These are phyloP conservation scores for Coleophora flavipennella DNA, from an alignment of 2,888 invertebrate species.

Conservation along the genomic window DNA sequence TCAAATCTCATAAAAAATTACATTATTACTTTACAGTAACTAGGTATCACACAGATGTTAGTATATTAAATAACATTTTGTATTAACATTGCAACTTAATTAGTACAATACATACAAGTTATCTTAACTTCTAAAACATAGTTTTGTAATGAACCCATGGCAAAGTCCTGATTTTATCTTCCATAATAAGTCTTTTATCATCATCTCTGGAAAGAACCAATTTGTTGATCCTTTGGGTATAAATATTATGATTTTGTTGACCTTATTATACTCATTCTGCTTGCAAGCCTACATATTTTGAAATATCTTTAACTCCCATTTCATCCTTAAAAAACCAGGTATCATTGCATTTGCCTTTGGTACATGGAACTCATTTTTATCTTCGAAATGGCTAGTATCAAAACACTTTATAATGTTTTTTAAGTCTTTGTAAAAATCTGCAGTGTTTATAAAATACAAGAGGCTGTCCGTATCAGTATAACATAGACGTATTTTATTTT, in stretches of 20 bases:
- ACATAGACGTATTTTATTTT: slow-evolving; percentile 4
- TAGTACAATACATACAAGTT: too few relatives aligned
- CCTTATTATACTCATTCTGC: slow-evolving; percentile 7
- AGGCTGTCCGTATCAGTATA: slow-evolving; percentile 15
- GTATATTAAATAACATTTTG: too few relatives aligned
- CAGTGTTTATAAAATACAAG: slow-evolving; percentile 7
- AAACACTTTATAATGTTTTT: slow-evolving; percentile 7
- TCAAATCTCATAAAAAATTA: too few relatives aligned
- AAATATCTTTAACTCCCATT: slow-evolving; percentile 9
- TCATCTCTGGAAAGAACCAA: slow-evolving; percentile 9
- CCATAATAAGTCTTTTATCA: slow-evolving; percentile 8
- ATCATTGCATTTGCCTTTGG: slow-evolving; percentile 7
- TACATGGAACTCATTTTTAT: slow-evolving; percentile 5
- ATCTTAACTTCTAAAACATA: background rate
- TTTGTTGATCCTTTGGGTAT: slow-evolving; percentile 3
- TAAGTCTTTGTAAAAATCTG: slow-evolving; percentile 11
- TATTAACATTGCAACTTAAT: too few relatives aligned
- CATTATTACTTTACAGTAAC: too few relatives aligned
- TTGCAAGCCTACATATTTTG: slow-evolving; percentile 10
- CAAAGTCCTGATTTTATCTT: too few relatives aligned
- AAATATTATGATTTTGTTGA: slow-evolving; percentile 6
- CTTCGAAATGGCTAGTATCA: slow-evolving; percentile 12
- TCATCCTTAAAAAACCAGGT: slow-evolving; percentile 13
- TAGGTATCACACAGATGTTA: too few relatives aligned
- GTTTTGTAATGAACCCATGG: slow-evolving; percentile 4